Evolutionary conservation across 92 coral and sea anemone species (phyloP), one percentile per base, ranked within the genome.

Genomic region (Diadumene lineata): DNA sequence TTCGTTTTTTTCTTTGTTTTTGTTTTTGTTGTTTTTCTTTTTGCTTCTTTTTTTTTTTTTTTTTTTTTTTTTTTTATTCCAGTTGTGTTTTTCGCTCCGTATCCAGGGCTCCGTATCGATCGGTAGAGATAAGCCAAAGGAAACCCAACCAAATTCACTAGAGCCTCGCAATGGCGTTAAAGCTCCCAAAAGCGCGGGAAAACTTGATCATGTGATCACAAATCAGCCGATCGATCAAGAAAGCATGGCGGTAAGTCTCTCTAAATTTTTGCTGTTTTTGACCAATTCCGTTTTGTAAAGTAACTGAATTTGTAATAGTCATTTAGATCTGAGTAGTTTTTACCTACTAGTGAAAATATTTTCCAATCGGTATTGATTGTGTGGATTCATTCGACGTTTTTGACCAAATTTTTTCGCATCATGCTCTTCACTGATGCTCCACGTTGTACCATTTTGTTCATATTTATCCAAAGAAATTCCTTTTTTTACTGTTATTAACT

Each of bases 201-300:
- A 93, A 81, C 34, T 88, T 61, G 69, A 80, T 93, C 98, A 93
- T 96, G 98, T 93, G 98, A 84, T 38, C 48, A 88, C 76, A 46
- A 73, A 80, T 85, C 85, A 84, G 84, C 88, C 81, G 83, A 66
- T 56, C 68, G 90, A 76, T 67, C 74, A 83, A 72, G 86, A 82
- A 83, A 73, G 85, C 85, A 93, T 93, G 98, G 98, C 98, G 91
- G 98, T 93, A 61, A 84, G 97, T 80, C 26, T 65, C 27, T 25
- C 29, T 43, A 19, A 18, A 50, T 29, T 11, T 22, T 69, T 56
- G 10, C 55, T 31, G 50, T 50, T 46, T 25, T 16, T 19, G 31
- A 44, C 73, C 61, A 23, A n/a, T 19, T 58, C 16, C 25, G 24
- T 60, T 50, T 43, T 31, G 1, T 31, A 19, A 33, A 26, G 43